Evolutionary conservation across 2,797 vertebrate species (phyloP).

Genomic region (Linurgus olivaceus): DNA sequence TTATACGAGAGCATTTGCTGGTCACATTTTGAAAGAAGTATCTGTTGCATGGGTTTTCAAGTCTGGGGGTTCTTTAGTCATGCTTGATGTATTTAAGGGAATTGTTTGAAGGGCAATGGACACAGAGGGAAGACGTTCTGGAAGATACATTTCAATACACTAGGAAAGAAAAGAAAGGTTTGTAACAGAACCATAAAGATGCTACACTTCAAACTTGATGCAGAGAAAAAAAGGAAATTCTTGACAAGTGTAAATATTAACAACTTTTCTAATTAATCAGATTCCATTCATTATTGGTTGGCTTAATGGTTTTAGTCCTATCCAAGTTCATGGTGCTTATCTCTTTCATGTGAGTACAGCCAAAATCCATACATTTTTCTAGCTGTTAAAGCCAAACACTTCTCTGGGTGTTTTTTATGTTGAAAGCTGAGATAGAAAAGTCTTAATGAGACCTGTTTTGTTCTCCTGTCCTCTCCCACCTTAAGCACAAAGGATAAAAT

Average conservation of each 20-base stretch:
- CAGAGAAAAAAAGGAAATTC: neutral
- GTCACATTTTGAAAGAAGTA: neutral
- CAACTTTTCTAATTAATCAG: neutral
- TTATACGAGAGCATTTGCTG: neutral
- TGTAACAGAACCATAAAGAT: neutral
- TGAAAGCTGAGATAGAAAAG: neutral
- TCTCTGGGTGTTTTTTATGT: neutral
- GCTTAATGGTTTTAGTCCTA: neutral
- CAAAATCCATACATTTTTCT: neutral
- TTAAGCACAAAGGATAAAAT: neutral
- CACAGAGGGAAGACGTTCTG: neutral
- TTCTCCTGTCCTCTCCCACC: neutral
- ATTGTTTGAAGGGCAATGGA: neutral
- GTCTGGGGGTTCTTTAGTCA: neutral
- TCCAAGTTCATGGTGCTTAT: neutral
- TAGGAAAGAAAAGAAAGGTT: neutral
- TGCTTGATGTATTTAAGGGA: neutral
- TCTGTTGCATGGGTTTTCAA: neutral
- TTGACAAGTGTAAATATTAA: neutral
- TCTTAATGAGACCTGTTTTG: neutral
- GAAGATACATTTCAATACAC: neutral
- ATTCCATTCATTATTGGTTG: neutral
- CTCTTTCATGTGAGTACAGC: neutral
- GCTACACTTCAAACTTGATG: neutral
- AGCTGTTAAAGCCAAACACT: neutral